phyloP scores from a whole-genome alignment of 2,113 vertebrate species.

The Murina feae region DNA sequence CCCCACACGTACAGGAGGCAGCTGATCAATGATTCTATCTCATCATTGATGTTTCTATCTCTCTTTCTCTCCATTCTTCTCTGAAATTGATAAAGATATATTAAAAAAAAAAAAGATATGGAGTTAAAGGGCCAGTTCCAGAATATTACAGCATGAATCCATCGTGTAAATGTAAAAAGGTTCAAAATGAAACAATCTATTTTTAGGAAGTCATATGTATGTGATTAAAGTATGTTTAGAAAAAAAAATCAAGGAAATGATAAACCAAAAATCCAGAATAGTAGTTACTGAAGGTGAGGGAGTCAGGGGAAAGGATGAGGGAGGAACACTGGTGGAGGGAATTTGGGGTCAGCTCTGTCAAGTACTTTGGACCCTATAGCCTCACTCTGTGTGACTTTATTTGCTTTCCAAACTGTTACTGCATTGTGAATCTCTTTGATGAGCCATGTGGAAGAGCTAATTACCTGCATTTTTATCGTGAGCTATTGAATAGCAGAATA shows the following conservation, averaged over 20 bases:
- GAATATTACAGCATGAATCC: not conserved
- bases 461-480: conserved; percentile 56
- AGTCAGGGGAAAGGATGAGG: not conserved
- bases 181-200: not conserved
- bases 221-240: not conserved
- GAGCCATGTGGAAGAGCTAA: conserved; percentile 40
- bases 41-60: no score
- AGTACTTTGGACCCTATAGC: not conserved
- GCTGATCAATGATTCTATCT: no score
- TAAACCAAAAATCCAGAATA: not conserved
- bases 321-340: not conserved
- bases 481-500: not conserved
- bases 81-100: no score
- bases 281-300: not conserved
- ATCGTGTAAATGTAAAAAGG: not conserved
- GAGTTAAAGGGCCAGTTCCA: not conserved
- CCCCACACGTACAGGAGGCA: no score
- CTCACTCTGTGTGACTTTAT: not conserved
- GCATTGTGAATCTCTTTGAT: conserved; percentile 27
- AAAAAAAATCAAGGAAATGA: not conserved
- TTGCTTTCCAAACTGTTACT: conserved; percentile 34
- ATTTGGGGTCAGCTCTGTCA: conserved; percentile 30
- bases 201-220: not conserved
- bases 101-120: not conserved
- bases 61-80: no score